Percentiles rank a stretch among this genome's conserved stretches.
These are phyloP conservation scores for Coremacera marginata DNA, from an alignment of 2,888 invertebrate species.

Conservation along the genomic window DNA sequence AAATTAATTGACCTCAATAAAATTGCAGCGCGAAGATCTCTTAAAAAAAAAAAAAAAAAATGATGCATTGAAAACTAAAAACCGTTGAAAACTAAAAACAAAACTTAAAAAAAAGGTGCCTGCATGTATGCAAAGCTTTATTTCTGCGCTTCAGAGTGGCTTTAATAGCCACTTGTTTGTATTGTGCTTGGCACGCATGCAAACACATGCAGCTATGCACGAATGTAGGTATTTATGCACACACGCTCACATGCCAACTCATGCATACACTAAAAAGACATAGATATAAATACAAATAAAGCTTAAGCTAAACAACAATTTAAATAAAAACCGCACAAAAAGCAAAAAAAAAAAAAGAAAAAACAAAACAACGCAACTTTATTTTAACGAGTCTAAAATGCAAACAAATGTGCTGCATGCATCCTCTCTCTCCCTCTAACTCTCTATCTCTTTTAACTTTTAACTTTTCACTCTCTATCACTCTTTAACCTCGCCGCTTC, in stretches of 20 bases:
- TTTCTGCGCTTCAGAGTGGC: slow-evolving; percentile 6
- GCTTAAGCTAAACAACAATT: slow-evolving; percentile 20
- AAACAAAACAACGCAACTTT: neutral
- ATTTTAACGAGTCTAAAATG: slow-evolving; percentile 33
- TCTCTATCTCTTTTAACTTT: neutral
- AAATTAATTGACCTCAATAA: slow-evolving; percentile 13
- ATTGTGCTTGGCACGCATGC: slow-evolving; percentile 2
- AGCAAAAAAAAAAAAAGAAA: neutral
- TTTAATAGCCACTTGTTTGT: slow-evolving; percentile 33
- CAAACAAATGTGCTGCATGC: slow-evolving; percentile 19
- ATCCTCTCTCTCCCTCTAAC: neutral
- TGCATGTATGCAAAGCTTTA: slow-evolving; percentile 20
- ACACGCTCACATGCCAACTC: neutral
- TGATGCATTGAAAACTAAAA: neutral
- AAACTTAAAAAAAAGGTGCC: neutral
- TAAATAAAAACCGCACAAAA: slow-evolving; percentile 27
- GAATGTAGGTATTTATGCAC: neutral
- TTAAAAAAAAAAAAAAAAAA: neutral
- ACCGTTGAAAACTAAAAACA: no score
- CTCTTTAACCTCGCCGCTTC: neutral
- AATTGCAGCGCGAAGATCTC: neutral
- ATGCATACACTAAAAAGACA: neutral
- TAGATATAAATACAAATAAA: neutral
- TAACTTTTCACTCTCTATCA: neutral
- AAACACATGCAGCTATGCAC: neutral